These are phyloP conservation scores for Hiodon tergisus DNA, from an alignment of 2,113 vertebrate genomes.

Conservation along the genomic window DNA sequence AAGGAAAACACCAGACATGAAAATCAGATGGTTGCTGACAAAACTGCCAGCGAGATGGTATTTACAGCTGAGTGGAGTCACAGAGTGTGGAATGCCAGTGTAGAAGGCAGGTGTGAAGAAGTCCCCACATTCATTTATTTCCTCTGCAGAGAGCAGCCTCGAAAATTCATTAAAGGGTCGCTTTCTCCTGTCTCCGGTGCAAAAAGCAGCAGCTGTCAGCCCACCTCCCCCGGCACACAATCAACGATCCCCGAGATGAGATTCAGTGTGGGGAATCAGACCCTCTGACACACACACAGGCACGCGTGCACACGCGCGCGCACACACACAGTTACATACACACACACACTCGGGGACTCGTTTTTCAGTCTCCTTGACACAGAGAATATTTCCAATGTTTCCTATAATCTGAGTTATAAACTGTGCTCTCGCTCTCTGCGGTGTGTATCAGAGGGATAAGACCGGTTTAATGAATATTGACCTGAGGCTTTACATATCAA, in stretches of 20 bases:
- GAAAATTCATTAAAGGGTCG: constrained; percentile 19
- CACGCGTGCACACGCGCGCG: background rate
- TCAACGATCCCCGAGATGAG: constrained; percentile 7
- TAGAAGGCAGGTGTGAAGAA: background rate
- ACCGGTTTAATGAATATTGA: too few relatives aligned
- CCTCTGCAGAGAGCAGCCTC: background rate
- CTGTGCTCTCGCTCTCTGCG: too few relatives aligned
- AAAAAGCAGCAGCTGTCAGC: constrained; percentile 13
- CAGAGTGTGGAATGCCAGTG: background rate
- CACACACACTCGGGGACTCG: too few relatives aligned
- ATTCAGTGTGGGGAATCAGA: background rate
- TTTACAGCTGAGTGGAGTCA: constrained; percentile 11
- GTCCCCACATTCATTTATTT: constrained; percentile 10
- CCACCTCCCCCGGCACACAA: background rate
- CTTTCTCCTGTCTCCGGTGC: constrained; percentile 1
- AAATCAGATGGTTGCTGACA: background rate
- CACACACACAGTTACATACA: background rate
- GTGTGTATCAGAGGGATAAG: too few relatives aligned
- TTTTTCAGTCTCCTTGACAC: too few relatives aligned
- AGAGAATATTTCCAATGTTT: too few relatives aligned
- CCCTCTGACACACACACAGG: constrained; percentile 8
- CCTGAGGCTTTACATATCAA: too few relatives aligned
- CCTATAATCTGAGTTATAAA: too few relatives aligned
- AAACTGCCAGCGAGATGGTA: background rate
- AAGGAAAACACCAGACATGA: background rate